These are phyloP conservation scores for Plebejus anna DNA, from an alignment of 2,888 invertebrate species.

Conservation along the genomic window DNA sequence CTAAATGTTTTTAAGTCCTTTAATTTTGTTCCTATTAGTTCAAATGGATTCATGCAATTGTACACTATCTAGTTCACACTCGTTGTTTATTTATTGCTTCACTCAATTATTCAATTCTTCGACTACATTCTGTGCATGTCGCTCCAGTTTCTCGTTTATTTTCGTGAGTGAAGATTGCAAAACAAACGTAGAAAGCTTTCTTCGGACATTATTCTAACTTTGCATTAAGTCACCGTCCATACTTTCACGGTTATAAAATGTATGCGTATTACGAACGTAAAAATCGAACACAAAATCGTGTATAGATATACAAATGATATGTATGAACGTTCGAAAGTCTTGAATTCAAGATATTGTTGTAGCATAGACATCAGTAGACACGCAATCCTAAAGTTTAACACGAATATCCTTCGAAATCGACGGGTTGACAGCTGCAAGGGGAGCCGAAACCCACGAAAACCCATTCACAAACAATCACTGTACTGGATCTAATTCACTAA, in stretches of 20 bases:
- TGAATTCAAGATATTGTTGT: conserved; percentile 38
- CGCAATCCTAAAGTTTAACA: conserved; percentile 42
- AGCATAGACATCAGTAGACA: conserved; percentile 42
- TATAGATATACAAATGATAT: not conserved
- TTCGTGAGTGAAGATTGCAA: conserved; percentile 41
- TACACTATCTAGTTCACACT: not conserved
- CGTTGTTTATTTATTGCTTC: conserved; percentile 5
- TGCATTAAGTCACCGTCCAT: conserved; percentile 66
- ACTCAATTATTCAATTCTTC: conserved; percentile 16
- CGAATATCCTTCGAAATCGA: conserved; percentile 52
- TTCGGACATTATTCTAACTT: conserved; percentile 69
- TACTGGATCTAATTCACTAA: conserved; percentile 33
- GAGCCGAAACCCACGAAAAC: conserved; percentile 48
- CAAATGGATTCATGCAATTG: not conserved
- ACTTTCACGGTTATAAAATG: conserved; percentile 66
- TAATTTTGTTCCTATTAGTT: not conserved
- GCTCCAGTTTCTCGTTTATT: conserved; percentile 25
- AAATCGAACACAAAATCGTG: conserved; percentile 5
- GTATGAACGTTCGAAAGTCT: conserved; percentile 1
- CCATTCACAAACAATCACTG: conserved; percentile 39
- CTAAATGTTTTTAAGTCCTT: not conserved
- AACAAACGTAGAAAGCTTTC: conserved; percentile 67
- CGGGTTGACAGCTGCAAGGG: conserved; percentile 55
- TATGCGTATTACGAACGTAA: conserved; percentile 46
- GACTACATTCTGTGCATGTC: not conserved